A percentile compares a stretch with the other conserved stretches of the same genome.
phyloP scores from a whole-genome alignment of 2,888 invertebrate species.

The Proisotoma minuta region DNA sequence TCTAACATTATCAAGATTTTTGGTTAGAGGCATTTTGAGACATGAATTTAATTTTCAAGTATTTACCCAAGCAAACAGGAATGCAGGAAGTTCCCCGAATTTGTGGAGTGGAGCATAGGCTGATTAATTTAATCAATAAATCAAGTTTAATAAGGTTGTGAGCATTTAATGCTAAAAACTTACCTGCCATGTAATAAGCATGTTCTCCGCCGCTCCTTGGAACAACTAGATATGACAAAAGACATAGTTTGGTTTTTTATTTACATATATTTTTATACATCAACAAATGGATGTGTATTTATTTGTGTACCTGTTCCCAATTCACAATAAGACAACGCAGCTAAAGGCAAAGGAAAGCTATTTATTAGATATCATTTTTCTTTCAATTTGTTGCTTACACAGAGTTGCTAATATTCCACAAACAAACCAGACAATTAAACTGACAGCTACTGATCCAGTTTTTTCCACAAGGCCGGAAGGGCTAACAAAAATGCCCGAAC shows the following conservation, averaged over 20 bases:
- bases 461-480: conserved; percentile 87
- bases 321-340: conserved; percentile 89
- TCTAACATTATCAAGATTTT: no score
- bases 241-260: no score
- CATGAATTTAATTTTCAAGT: no score
- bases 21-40: no score
- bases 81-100: conserved; percentile 77
- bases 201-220: conserved; percentile 76
- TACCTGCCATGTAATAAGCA: conserved; percentile 64
- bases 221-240: no score
- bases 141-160: conserved; percentile 95
- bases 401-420: conserved; percentile 85
- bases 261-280: no score
- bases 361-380: no score
- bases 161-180: conserved; percentile 50
- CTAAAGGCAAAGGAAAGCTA: conserved; percentile 58
- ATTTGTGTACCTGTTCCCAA: conserved; percentile 91
- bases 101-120: conserved; percentile 59
- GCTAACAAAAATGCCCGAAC: conserved; percentile 97
- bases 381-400: conserved; percentile 59
- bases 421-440: conserved; percentile 89
- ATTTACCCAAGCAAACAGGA: conserved; percentile 63
- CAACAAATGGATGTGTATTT: no score
- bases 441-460: conserved; percentile 88
- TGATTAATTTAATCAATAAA: no score